Base-by-base conservation (phyloP, 2,888 invertebrate species). In the Rhaphigaster nebulosa region DNA sequence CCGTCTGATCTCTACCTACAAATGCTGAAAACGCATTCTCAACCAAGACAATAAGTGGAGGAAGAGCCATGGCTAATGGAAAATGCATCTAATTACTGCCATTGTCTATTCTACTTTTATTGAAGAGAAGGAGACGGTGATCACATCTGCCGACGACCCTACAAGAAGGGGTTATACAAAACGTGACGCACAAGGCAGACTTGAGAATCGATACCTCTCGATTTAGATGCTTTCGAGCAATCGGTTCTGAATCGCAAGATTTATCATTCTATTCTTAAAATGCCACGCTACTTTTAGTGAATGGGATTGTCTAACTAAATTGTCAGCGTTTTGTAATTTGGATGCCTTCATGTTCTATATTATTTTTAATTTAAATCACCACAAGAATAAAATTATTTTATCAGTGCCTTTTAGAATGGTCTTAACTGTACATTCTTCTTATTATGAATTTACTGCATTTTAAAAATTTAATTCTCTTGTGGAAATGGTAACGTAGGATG, bases 21-120 rank as follows among this genome's bases (percentile, higher is more conserved):
- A 70, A 70, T 70, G 70, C 70, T 70, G 70, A 70, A 34, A 34
- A 70, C 34, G 70, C 70, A 76, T 91, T 90, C 91, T 90, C 90
- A 29, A 50, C 89, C 87, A 54, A 90, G 65, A 87, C 89, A 90
- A 89, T 90, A 80, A 90, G 87, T 34, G 87, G 87, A 90, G 91
- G 90, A 90, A 91, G 91, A 91, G 91, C 91, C 91, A 91, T 91
- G 91, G 90, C 91, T 91, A 91, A 91, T 91, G 91, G 91, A 90
- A 91, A 91, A 91, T 91, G 91, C 91, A 91, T 91, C 91, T 91
- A 91, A 91, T 91, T 88, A 91, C 91, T 88, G 87, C 91, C 91
- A 91, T 91, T 91, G 91, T 91, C 91, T 91, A 91, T 91, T 91
- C 91, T 87, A 91, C 90, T 91, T 91, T 91, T 91, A 90, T 91